phyloP scores from a whole-genome alignment of 1,140 invertebrate species.

The Dreissena polymorpha region DNA sequence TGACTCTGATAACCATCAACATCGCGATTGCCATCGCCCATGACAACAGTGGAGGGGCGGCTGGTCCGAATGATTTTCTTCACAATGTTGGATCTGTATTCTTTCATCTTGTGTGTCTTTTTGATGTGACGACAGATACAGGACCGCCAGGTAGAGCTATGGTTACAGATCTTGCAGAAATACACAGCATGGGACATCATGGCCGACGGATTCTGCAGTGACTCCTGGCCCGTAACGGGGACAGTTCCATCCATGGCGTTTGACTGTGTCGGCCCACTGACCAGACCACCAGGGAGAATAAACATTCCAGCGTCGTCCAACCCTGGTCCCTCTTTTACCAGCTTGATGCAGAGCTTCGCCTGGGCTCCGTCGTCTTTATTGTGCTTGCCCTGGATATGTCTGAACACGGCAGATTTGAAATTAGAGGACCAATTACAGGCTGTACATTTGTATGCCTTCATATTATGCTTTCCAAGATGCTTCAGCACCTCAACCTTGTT shows the following conservation, averaged over 20 bases:
- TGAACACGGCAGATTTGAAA: slow-evolving; percentile 67
- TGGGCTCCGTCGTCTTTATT: slow-evolving; percentile 57
- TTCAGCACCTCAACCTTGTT: slow-evolving; percentile 67
- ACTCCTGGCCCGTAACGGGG: slow-evolving; percentile 29
- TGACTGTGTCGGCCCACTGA: neutral
- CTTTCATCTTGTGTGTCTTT: slow-evolving; percentile 60
- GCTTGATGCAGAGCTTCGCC: slow-evolving; percentile 64
- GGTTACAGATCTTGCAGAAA: slow-evolving; percentile 70
- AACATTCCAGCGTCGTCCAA: slow-evolving; percentile 30
- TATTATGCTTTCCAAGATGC: slow-evolving; percentile 69
- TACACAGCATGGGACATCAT: slow-evolving; percentile 51
- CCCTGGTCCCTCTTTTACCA: slow-evolving; percentile 52
- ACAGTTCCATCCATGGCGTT: neutral
- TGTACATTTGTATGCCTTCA: slow-evolving; percentile 72
- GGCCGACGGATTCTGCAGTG: slow-evolving; percentile 52
- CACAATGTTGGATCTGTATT: slow-evolving; percentile 44
- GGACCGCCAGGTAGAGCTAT: slow-evolving; percentile 63
- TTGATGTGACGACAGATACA: slow-evolving; percentile 66
- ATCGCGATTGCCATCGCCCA: too few species aligned
- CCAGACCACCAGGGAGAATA: slow-evolving; percentile 33
- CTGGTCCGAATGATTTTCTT: slow-evolving; percentile 45
- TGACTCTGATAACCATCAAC: slow-evolving; percentile 18
- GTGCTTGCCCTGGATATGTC: slow-evolving; percentile 70
- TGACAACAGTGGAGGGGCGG: neutral
- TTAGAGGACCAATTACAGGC: slow-evolving; percentile 68